Percentiles rank a stretch among this genome's conserved stretches.
Evolutionary conservation across 1,140 invertebrate species (phyloP).

Genomic region (Atopsyche davidsoni): DNA sequence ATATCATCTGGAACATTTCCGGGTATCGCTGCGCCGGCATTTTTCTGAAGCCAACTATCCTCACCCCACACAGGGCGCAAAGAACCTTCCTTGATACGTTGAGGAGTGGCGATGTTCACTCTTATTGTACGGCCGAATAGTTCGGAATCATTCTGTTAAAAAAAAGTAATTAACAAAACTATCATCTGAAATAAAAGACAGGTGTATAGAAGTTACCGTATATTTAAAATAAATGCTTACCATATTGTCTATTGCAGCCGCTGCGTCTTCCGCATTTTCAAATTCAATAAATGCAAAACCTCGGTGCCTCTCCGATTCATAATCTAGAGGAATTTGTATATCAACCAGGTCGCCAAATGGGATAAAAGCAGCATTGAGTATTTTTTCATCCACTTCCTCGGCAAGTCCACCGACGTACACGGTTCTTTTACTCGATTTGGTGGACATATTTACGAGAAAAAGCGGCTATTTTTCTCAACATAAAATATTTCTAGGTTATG

Average conservation of each 20-base stretch:
- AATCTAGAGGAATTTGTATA: conserved; percentile 96
- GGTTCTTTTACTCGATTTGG: conserved; percentile 62
- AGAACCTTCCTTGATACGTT: conserved; percentile 91
- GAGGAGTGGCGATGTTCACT: conserved; percentile 95
- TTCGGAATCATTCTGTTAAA: conserved; percentile 90
- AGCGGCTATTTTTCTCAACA: too few relatives aligned
- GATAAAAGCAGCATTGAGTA: conserved; percentile 93
- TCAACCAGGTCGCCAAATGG: conserved; percentile 97
- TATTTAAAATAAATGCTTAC: conserved; percentile 47
- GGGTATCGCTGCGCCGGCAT: conserved; percentile 77
- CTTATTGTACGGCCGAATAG: conserved; percentile 94
- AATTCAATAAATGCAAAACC: conserved; percentile 99
- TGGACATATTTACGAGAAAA: conserved; percentile 38
- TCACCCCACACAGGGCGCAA: conserved; percentile 95
- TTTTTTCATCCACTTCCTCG: conserved; percentile 96
- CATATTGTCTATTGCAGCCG: conserved; percentile 99
- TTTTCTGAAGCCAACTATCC: conserved; percentile 92
- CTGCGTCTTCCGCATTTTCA: conserved; percentile 89
- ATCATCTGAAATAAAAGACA: conserved; percentile 6
- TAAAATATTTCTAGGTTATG: conserved; percentile 7
- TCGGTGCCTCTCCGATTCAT: conserved; percentile 94
- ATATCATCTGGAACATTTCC: conserved; percentile 42
- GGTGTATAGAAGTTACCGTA: not conserved
- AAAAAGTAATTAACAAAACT: conserved; percentile 5
- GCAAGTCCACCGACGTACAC: conserved; percentile 87